phyloP scores from a whole-genome alignment of 2,113 vertebrate species.

The Porphyrio hochstetteri region DNA sequence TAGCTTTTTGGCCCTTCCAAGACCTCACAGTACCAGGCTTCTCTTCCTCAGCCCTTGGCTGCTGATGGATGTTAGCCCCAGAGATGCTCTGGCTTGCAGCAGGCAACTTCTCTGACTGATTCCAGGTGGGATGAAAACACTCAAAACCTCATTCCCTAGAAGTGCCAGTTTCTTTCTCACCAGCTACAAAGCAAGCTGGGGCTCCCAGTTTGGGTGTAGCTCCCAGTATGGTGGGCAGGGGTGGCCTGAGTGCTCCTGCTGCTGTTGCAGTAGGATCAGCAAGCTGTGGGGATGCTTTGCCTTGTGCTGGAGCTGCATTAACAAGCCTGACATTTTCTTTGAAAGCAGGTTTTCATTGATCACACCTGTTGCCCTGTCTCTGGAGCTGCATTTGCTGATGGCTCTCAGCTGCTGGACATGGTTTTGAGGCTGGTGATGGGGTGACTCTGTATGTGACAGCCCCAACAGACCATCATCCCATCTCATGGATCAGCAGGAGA shows the following conservation, averaged over 20 bases:
- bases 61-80: accelerated
- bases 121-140: background rate
- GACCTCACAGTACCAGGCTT: background rate
- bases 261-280: background rate
- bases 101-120: background rate
- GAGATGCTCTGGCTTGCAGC: background rate
- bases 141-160: background rate
- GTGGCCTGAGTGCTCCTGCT: background rate
- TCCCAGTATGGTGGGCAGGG: accelerated
- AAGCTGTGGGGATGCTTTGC: background rate
- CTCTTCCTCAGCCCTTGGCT: background rate
- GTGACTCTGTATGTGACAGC: background rate
- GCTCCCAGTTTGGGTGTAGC: background rate
- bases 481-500: background rate
- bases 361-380: background rate
- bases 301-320: background rate
- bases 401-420: background rate
- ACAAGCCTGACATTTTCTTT: background rate
- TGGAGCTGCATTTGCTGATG: background rate
- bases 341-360: background rate
- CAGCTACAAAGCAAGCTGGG: background rate
- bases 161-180: background rate
- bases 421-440: background rate
- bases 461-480: background rate
- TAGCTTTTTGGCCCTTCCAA: background rate